These are phyloP conservation scores for Oryzaephilus surinamensis DNA, from an alignment of 1,140 invertebrate species.

Conservation along the genomic window DNA sequence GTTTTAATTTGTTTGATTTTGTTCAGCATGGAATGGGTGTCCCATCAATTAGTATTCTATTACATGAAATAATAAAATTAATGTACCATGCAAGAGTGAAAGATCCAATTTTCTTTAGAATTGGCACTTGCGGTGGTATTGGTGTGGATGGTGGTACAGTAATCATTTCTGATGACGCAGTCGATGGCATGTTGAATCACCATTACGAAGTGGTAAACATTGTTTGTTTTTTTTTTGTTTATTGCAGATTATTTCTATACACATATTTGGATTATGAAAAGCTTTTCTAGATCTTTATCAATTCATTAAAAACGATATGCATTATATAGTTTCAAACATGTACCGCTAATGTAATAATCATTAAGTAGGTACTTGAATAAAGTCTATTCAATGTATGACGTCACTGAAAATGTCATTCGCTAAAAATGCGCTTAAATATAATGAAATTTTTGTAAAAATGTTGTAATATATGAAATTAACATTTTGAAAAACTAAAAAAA, in stretches of 20 bases:
- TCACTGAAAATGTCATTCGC: too few relatives aligned
- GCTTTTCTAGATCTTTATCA: too few relatives aligned
- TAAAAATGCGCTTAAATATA: too few relatives aligned
- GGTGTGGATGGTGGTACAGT: slow-evolving; percentile 62
- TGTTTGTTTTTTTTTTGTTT: not conserved
- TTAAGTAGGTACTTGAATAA: too few relatives aligned
- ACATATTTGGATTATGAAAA: too few relatives aligned
- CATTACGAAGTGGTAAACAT: slow-evolving; percentile 50
- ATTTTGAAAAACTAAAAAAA: too few relatives aligned
- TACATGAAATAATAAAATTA: slow-evolving; percentile 75
- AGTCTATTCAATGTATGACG: too few relatives aligned
- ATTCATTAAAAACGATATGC: too few relatives aligned
- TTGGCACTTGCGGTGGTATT: slow-evolving; percentile 75
- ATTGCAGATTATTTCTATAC: not conserved
- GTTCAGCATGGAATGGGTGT: slow-evolving; percentile 74
- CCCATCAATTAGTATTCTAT: slow-evolving; percentile 64
- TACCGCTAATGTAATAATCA: too few relatives aligned
- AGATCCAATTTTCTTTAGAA: slow-evolving; percentile 65
- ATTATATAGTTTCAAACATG: too few relatives aligned
- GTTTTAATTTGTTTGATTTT: slow-evolving; percentile 12
- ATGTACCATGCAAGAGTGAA: slow-evolving; percentile 60
- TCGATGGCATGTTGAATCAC: slow-evolving; percentile 55
- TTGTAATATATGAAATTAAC: too few relatives aligned
- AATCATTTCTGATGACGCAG: slow-evolving; percentile 57
- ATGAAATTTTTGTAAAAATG: too few relatives aligned